A percentile compares a stretch with the other conserved stretches of the same genome.
These are phyloP conservation scores for Tubulanus polymorphus DNA, from an alignment of 2,888 invertebrate genomes.

Conservation along the genomic window DNA sequence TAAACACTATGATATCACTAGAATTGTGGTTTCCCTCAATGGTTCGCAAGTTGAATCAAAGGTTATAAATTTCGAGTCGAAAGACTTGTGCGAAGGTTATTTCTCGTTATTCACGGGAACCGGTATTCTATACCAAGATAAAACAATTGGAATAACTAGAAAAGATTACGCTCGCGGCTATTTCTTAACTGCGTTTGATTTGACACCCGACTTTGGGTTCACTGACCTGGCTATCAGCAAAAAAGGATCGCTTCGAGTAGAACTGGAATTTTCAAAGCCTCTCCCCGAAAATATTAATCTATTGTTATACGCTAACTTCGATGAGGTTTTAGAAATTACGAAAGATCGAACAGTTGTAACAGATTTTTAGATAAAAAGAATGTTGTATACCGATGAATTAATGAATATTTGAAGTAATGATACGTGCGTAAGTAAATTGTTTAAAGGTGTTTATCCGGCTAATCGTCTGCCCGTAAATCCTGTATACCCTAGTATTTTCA, in stretches of 20 bases:
- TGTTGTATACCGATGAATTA: neutral
- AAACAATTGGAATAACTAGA: neutral
- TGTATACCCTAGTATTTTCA: neutral
- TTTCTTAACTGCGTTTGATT: neutral
- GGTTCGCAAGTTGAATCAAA: neutral
- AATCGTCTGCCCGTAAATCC: neutral
- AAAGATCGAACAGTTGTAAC: neutral
- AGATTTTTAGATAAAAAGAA: neutral
- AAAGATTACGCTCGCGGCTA: neutral
- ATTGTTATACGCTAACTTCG: neutral
- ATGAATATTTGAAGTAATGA: neutral
- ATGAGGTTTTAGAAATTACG: neutral
- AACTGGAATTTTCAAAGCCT: neutral
- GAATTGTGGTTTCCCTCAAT: neutral
- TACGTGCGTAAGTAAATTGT: neutral
- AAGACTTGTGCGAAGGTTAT: neutral
- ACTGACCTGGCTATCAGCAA: neutral
- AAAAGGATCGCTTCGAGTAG: neutral
- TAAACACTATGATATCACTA: neutral
- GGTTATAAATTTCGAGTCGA: neutral
- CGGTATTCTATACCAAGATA: neutral
- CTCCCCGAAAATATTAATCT: neutral
- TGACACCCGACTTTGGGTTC: neutral
- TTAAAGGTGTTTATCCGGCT: neutral
- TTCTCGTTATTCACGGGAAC: neutral